Base-by-base conservation (phyloP, 2,888 invertebrate species). In the Caenorhabditis angaria region DNA sequence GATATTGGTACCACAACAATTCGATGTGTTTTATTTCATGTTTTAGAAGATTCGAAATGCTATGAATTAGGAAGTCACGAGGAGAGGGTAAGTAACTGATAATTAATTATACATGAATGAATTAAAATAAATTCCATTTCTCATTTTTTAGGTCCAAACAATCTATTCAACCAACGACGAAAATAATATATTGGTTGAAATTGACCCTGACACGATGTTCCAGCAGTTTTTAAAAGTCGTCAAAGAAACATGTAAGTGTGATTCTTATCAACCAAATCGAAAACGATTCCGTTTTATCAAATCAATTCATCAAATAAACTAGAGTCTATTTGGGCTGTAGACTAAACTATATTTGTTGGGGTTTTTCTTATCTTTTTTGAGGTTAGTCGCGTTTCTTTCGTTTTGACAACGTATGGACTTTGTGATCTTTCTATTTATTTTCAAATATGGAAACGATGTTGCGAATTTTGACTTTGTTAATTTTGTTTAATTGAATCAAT, bases 1-100 rank as follows among this genome's bases (percentile, higher is more conserved):
- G 85, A 84, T 61, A 78, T 85, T 25, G 84, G 85, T 18, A 85
- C 85, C 18, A 82, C 85, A 1, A 83, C 81, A 10, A 82, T 85
- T 53, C 61, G 84, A 22, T 79, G 82, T 14, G 84, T 83, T 54
- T 63, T 85, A 8, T 85, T n/a, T n/a, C n/a, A n/a, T n/a, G n/a
- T n/a, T n/a, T n/a, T n/a, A n/a, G n/a, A 80, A 66, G 82, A 82
- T 58, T 60, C 60, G 14, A 62, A 73, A 8, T 78, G 80, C 55
- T 63, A 78, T 22, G 78, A 76, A 58, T 63, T 69, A 54, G 78
- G 78, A 61, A 58, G 64, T 69, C 62, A 65, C 58, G 64, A 68
- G 60, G 73, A 74, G 55, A 77, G 63, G 64, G 73, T 73, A 50
- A 55, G 62, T 20, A 35, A n/a, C n/a, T n/a, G n/a, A n/a, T n/a